Evolutionary conservation across 1,140 invertebrate genomes (phyloP).

Genomic region (Scaptodrosophila lebanonensis): DNA sequence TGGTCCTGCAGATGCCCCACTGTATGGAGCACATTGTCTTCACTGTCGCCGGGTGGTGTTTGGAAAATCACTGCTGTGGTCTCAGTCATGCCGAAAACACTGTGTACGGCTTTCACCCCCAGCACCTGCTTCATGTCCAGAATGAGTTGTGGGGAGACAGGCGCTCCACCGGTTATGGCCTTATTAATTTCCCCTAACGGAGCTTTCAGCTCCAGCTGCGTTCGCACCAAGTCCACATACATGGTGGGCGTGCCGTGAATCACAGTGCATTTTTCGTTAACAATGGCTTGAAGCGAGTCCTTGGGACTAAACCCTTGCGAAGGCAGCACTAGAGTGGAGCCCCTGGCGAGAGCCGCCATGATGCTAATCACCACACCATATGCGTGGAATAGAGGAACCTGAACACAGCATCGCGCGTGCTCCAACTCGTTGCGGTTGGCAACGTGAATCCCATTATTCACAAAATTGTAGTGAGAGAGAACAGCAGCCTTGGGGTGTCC

Average conservation of each 20-base stretch:
- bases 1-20: constrained; percentile 89
- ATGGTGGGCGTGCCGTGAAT: constrained; percentile 97
- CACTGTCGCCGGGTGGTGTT: constrained; percentile 81
- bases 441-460: constrained; percentile 90
- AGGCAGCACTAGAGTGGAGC: constrained; percentile 85
- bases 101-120: constrained; percentile 79
- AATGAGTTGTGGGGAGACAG: constrained; percentile 85
- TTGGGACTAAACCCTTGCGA: constrained; percentile 83
- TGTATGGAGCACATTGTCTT: constrained; percentile 83
- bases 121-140: constrained; percentile 80
- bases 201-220: constrained; percentile 78
- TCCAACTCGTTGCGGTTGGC: constrained; percentile 78
- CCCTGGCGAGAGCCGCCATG: constrained; percentile 81
- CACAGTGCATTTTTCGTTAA: constrained; percentile 86
- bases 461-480: constrained; percentile 87
- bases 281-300: constrained; percentile 82
- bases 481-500: constrained; percentile 90
- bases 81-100: constrained; percentile 93
- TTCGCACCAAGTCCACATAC: constrained; percentile 90
- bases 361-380: constrained; percentile 87
- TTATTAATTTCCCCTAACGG: constrained; percentile 78
- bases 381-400: constrained; percentile 95
- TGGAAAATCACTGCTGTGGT: constrained; percentile 87
- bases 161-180: constrained; percentile 86
- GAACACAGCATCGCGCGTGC: constrained; percentile 81